Percentiles rank a stretch among this genome's conserved stretches.
phyloP scores from a whole-genome alignment of 2,113 vertebrate genomes.

The Elephas maximus region DNA sequence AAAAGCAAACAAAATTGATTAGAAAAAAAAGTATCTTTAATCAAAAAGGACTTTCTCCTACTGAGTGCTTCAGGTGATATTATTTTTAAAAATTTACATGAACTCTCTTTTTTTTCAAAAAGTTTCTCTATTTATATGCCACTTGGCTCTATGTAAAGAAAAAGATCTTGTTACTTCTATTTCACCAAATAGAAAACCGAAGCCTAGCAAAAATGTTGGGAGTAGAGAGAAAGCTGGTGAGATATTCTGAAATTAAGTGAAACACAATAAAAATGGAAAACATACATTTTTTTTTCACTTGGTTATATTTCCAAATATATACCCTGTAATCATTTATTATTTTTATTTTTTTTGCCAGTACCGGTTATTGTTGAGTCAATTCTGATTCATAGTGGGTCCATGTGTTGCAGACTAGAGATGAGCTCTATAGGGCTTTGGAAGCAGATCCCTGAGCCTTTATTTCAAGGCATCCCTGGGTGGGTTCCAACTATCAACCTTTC shows the following conservation, averaged over 20 bases:
- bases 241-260: conserved; percentile 32
- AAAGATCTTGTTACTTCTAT: background rate
- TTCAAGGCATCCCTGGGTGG: background rate
- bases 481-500: background rate
- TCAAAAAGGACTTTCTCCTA: background rate
- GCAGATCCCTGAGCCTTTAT: background rate
- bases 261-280: background rate
- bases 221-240: background rate
- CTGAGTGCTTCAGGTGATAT: background rate
- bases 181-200: conserved; percentile 17
- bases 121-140: background rate
- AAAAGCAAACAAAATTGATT: background rate
- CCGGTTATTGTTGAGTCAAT: background rate
- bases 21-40: background rate
- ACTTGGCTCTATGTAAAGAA: background rate
- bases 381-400: background rate
- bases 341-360: no score
- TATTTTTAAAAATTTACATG: background rate
- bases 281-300: background rate
- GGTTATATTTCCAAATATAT: conserved; percentile 38
- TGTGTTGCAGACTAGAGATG: background rate
- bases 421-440: background rate
- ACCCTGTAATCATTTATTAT: conserved; percentile 4
- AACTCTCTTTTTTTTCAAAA: background rate
- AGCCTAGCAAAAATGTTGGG: background rate